Percentiles rank a stretch among this genome's conserved stretches.
Conservation (phyloP, 2,113 vertebrate genomes). For the Budorcas taxicolor region DNA sequence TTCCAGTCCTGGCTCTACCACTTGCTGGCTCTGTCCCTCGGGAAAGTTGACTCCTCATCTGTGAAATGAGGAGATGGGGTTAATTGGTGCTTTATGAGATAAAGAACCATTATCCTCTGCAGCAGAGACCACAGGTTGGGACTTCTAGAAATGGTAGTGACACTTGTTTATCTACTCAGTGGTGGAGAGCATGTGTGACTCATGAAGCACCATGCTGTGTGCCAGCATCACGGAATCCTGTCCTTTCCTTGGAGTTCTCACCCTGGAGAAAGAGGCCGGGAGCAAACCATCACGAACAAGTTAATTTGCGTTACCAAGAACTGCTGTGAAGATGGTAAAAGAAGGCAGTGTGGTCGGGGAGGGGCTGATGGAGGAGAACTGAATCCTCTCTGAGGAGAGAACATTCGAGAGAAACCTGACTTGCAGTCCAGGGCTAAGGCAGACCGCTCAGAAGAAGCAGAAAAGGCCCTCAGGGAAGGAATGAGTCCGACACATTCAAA, state of each 20-base stretch:
- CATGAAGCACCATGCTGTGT: background rate
- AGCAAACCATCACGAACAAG: background rate
- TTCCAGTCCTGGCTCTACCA: background rate
- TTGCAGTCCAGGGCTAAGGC: background rate
- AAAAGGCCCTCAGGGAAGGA: background rate
- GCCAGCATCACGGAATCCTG: background rate
- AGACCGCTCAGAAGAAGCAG: background rate
- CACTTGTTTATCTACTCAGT: background rate
- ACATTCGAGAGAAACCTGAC: background rate
- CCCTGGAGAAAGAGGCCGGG: background rate
- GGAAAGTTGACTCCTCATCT: background rate
- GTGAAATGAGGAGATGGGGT: background rate
- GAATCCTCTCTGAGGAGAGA: background rate
- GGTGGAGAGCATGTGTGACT: background rate
- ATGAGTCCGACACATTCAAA: background rate
- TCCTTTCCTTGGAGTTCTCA: background rate
- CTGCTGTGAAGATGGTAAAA: background rate
- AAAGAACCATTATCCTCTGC: background rate
- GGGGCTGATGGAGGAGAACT: background rate
- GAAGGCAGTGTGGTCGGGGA: background rate
- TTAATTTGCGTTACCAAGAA: background rate
- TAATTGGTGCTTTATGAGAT: background rate
- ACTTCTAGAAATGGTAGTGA: background rate
- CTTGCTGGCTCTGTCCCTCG: background rate
- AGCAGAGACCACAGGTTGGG: background rate